A percentile compares a stretch with the other conserved stretches of the same genome.
Conservation (phyloP, 2,797 vertebrate genomes). For the Pangasius krempfi region DNA sequence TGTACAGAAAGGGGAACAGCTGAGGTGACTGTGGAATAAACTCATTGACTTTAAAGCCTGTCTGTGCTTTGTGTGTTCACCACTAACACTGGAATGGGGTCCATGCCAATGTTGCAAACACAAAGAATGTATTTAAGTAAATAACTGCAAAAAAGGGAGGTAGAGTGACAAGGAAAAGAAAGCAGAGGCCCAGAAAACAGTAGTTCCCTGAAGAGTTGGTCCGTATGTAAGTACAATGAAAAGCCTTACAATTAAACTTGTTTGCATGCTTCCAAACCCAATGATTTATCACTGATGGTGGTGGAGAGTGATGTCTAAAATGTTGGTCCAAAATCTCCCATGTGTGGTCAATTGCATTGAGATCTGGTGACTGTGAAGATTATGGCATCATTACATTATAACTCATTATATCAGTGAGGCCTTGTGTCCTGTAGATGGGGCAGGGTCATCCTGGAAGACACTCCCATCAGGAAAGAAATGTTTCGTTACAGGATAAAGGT, state of each 20-base stretch:
- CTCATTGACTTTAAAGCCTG: slow-evolving; percentile 44
- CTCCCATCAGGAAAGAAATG: not conserved
- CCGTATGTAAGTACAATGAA: not conserved
- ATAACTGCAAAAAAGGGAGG: not conserved
- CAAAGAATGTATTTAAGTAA: not conserved
- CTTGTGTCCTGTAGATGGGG: not conserved
- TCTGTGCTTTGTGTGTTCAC: slow-evolving; percentile 18
- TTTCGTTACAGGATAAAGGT: not conserved
- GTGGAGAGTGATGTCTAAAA: not conserved
- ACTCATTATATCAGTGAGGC: not conserved
- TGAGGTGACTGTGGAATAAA: slow-evolving; percentile 54
- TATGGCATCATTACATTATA: not conserved
- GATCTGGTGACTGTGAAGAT: not conserved
- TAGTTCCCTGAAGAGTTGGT: too few species aligned
- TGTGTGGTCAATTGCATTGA: not conserved
- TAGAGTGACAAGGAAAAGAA: not conserved
- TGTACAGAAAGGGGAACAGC: slow-evolving; percentile 52
- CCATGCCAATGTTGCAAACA: not conserved
- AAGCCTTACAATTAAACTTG: not conserved
- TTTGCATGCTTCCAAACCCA: not conserved
- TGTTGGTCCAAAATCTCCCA: not conserved
- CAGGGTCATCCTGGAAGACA: not conserved
- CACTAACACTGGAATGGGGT: not conserved
- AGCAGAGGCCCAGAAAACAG: too few species aligned
- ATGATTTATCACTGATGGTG: not conserved